phyloP scores from a whole-genome alignment of 2,888 invertebrate species.

The Agrochola circellaris region DNA sequence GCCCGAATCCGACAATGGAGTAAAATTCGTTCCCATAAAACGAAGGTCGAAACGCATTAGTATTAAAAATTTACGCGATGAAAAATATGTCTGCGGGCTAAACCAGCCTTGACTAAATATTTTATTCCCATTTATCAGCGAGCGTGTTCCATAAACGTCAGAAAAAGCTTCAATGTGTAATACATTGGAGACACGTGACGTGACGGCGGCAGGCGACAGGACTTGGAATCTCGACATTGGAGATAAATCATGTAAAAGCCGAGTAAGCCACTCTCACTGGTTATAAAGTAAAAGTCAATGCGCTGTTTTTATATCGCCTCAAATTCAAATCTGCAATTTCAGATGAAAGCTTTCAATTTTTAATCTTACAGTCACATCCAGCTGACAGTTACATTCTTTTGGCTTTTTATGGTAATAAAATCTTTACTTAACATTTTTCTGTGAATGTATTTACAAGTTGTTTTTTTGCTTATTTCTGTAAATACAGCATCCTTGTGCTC shows the following conservation, averaged over 20 bases:
- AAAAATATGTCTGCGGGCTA: conserved; percentile 58
- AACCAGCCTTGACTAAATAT: conserved; percentile 58
- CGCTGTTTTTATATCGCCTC: conserved; percentile 36
- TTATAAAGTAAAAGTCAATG: conserved; percentile 53
- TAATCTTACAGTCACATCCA: conserved; percentile 12
- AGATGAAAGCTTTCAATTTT: conserved; percentile 32
- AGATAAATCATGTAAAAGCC: conserved; percentile 64
- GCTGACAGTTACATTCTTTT: conserved; percentile 7
- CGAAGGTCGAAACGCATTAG: conserved; percentile 54
- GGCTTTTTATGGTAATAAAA: conserved; percentile 8
- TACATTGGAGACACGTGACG: conserved; percentile 64
- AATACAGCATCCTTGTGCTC: not conserved
- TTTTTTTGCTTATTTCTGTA: not conserved
- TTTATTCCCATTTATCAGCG: conserved; percentile 65
- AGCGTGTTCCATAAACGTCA: conserved; percentile 63
- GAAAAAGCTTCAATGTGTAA: conserved; percentile 65
- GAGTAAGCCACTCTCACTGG: conserved; percentile 47
- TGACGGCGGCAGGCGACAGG: conserved; percentile 47
- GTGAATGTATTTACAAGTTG: not conserved
- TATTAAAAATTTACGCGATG: conserved; percentile 60
- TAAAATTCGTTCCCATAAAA: conserved; percentile 56
- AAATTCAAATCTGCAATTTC: conserved; percentile 23
- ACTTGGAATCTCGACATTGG: conserved; percentile 44
- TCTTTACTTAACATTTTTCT: not conserved
- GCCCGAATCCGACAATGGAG: conserved; percentile 43